Evolutionary conservation across 2,113 vertebrate genomes (phyloP).

Genomic region (Porphyrio hochstetteri): DNA sequence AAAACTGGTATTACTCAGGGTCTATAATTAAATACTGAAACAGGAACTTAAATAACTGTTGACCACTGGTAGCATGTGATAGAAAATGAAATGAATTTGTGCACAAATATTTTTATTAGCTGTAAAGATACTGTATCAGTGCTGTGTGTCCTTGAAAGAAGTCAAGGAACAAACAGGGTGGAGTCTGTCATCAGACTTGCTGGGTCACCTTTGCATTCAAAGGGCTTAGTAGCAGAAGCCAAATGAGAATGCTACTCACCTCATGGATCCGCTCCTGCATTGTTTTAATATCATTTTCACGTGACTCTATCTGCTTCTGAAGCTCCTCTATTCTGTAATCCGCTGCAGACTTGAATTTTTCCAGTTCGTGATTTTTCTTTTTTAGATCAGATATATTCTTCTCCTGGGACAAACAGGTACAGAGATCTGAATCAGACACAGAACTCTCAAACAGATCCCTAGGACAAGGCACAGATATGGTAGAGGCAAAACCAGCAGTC

Average conservation of each 20-base stretch:
- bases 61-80: background rate
- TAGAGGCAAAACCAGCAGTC: background rate
- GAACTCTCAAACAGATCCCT: background rate
- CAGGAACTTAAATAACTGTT: background rate
- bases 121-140: background rate
- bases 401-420: slow-evolving; percentile 75
- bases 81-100: slow-evolving; percentile 5
- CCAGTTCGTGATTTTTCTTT: slow-evolving; percentile 88
- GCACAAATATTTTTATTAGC: background rate
- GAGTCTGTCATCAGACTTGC: background rate
- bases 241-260: slow-evolving; percentile 67
- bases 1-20: background rate
- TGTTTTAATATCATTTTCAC: slow-evolving; percentile 80
- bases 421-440: background rate
- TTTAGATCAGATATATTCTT: slow-evolving; percentile 83
- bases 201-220: background rate
- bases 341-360: slow-evolving; percentile 86
- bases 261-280: slow-evolving; percentile 84
- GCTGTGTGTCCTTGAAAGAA: background rate
- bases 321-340: slow-evolving; percentile 85
- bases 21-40: background rate
- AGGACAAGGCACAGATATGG: background rate
- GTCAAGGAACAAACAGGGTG: background rate
- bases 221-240: background rate
- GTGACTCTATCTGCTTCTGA: slow-evolving; percentile 84